Evolutionary conservation across 2,797 vertebrate species (phyloP).

Genomic region (Catamblyrhynchus diadema): DNA sequence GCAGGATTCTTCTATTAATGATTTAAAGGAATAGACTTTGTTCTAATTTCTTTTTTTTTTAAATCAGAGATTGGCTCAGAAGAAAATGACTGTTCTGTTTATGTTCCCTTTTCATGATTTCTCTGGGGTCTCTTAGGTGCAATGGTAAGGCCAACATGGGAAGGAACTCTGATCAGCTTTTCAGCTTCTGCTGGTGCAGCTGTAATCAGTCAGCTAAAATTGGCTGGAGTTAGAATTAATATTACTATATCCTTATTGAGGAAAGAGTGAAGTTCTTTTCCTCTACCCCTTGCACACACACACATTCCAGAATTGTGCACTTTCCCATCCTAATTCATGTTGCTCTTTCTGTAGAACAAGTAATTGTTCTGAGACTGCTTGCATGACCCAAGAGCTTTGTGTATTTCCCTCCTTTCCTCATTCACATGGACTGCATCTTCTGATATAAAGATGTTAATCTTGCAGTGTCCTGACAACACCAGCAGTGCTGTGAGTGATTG

Average conservation of each 20-base stretch:
- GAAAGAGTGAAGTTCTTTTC: not conserved
- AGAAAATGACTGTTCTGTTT: not conserved
- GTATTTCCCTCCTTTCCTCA: not conserved
- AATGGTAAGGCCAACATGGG: not conserved
- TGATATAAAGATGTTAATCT: constrained; percentile 32
- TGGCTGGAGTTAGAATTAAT: not conserved
- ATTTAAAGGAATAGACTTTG: constrained; percentile 18
- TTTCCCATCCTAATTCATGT: not conserved
- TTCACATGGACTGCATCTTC: not conserved
- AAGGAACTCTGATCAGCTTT: not conserved
- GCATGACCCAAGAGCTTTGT: not conserved
- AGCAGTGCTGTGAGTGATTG: not conserved
- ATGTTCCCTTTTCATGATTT: not conserved
- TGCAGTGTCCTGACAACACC: not conserved
- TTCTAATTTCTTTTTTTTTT: not conserved
- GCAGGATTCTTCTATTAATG: constrained; percentile 45
- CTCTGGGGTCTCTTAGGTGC: not conserved
- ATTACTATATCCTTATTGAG: not conserved
- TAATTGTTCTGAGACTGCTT: constrained; percentile 13
- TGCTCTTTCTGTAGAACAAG: not conserved
- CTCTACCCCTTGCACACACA: not conserved
- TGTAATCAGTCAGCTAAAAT: not conserved
- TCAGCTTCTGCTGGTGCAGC: not conserved
- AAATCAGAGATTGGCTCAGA: not conserved
- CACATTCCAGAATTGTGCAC: not conserved